Evolutionary conservation across 2,113 vertebrate species (phyloP).

Genomic region (Nyctereutes procyonoides): DNA sequence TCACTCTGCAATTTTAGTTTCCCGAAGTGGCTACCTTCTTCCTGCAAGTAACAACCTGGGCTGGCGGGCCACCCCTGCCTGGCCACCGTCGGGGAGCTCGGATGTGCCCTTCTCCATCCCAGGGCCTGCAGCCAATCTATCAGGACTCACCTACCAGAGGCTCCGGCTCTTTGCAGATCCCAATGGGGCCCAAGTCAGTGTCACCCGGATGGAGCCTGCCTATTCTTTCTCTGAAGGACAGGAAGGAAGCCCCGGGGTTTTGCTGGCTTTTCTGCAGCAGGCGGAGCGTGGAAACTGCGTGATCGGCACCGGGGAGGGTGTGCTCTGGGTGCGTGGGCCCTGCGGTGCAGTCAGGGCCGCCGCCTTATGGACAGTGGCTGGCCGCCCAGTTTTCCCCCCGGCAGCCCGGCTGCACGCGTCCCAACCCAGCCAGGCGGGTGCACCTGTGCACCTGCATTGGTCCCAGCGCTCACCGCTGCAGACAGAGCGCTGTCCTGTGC

Average conservation of each 20-base stretch:
- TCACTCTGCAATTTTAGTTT: background rate
- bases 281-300: background rate
- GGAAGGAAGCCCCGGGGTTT: background rate
- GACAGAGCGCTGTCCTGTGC: background rate
- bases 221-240: background rate
- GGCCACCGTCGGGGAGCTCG: background rate
- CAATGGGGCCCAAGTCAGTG: fast-evolving
- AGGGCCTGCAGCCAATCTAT: conserved; percentile 55
- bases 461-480: conserved; percentile 70
- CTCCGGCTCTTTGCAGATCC: background rate
- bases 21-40: background rate
- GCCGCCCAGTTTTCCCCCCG: conserved; percentile 49
- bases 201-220: background rate
- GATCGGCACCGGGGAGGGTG: fast-evolving
- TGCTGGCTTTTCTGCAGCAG: fast-evolving
- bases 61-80: background rate
- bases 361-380: background rate
- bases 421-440: too few species aligned
- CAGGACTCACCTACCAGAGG: conserved; percentile 45
- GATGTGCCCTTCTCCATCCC: background rate
- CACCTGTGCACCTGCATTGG: background rate
- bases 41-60: background rate
- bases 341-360: background rate
- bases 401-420: conserved; percentile 51
- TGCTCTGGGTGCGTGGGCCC: conserved; percentile 48